Base-by-base conservation (phyloP, 2,888 invertebrate genomes). In the Archips xylosteana region DNA sequence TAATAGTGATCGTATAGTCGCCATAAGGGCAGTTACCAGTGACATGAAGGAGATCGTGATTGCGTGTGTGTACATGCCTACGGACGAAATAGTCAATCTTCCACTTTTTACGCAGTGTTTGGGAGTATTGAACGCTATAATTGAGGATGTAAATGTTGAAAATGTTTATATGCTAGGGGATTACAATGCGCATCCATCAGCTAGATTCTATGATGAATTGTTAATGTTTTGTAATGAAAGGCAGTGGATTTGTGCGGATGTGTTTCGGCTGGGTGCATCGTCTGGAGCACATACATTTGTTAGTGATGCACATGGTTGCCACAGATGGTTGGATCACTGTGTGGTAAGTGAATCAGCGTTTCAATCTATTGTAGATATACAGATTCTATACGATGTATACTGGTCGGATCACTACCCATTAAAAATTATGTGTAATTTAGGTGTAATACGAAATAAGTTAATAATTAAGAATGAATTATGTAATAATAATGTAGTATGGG, bases 51-150 rank as follows among this genome's bases (percentile, higher is more conserved):
- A 57, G 45, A 57, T 57, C 57, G 10, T 67, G 57, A 32, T 67
- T 10, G 1, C 75, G 5, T 66, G 74, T 34, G 77, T 79, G 15
- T 80, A 81, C 59, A 78, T 76, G 80, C 80, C 78, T 8, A 75
- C 70, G 5, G 74, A 77, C 62, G 39, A n/a, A 3, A 39, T 39
- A 3, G 54, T 39, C 2, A 66, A 54, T 54, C 70, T 49, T 3
- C 69, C 72, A 12, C 68, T 76, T n/a, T 80, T 80, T 70, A 79
- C 79, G 0, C 71, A 77, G 5, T 73, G 75, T 34, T 15, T 80
- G 3, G 65, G 76, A 68, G 72, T 76, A 64, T 72, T 79, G 13
- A 73, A 70, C 51, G 78, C 80, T 3, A 74, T 79, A 12, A 72
- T 72, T 54, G 78, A 77, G 1, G 77, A 72, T 12, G 54, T 6